Evolutionary conservation across 2,888 invertebrate species (phyloP).

Genomic region (Dasysyrphus tricinctus): DNA sequence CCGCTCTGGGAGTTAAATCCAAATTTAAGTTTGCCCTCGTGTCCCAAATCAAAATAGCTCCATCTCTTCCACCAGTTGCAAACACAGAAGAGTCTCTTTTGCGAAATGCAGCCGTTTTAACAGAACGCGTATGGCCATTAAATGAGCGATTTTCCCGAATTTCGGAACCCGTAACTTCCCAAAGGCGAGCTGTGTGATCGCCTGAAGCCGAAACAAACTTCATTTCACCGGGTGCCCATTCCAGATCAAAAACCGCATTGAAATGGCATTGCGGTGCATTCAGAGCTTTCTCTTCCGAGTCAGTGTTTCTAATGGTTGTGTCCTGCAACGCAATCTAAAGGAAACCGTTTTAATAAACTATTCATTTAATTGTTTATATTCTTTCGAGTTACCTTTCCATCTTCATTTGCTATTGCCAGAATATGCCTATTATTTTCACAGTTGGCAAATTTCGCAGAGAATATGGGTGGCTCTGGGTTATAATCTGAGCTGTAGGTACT

Average conservation of each 20-base stretch:
- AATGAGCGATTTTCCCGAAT: conserved; percentile 86
- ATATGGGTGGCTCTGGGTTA: conserved; percentile 89
- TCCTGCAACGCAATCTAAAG: conserved; percentile 84
- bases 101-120: conserved; percentile 91
- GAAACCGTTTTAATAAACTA: not conserved
- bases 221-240: conserved; percentile 91
- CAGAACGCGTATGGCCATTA: conserved; percentile 90
- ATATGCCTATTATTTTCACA: conserved; percentile 87
- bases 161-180: conserved; percentile 87
- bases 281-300: conserved; percentile 83
- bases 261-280: conserved; percentile 87
- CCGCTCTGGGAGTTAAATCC: conserved; percentile 85
- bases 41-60: conserved; percentile 94
- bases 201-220: conserved; percentile 93
- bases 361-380: not conserved
- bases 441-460: conserved; percentile 91
- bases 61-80: conserved; percentile 95
- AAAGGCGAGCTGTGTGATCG: conserved; percentile 92
- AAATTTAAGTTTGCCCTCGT: conserved; percentile 85
- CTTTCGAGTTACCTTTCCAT: conserved; percentile 86
- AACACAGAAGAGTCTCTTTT: conserved; percentile 89
- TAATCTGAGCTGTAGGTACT: conserved; percentile 84
- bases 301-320: conserved; percentile 82
- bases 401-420: conserved; percentile 93
- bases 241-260: conserved; percentile 95